phyloP scores from a whole-genome alignment of 2,888 invertebrate species.

The Neocrepidodera transversa region DNA sequence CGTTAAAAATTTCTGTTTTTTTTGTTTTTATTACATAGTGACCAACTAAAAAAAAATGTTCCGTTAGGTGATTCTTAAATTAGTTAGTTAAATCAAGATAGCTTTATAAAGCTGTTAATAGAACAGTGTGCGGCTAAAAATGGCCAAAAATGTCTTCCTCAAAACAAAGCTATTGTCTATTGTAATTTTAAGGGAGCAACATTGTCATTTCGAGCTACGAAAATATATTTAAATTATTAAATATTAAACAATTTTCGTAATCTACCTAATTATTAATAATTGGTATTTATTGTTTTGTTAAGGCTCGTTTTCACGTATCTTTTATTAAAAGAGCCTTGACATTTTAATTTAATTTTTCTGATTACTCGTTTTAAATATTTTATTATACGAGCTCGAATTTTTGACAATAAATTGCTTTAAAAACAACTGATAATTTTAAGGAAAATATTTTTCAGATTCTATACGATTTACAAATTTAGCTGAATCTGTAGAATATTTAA shows the following conservation, averaged over 20 bases:
- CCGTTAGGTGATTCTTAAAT: slow-evolving; percentile 24
- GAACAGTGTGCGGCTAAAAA: slow-evolving; percentile 56
- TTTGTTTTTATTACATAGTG: slow-evolving; percentile 11
- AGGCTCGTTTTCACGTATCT: too few relatives aligned
- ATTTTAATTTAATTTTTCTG: background rate
- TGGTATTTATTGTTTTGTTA: too few relatives aligned
- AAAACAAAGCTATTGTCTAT: slow-evolving; percentile 53
- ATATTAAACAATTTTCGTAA: too few relatives aligned
- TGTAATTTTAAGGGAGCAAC: slow-evolving; percentile 54
- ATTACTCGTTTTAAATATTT: background rate
- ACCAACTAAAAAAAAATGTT: slow-evolving; percentile 20
- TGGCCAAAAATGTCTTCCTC: slow-evolving; percentile 61
- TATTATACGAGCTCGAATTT: slow-evolving; percentile 57
- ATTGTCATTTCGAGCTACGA: slow-evolving; percentile 55
- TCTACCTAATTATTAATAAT: too few relatives aligned
- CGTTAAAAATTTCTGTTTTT: slow-evolving; percentile 6
- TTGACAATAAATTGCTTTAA: slow-evolving; percentile 61
- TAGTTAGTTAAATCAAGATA: slow-evolving; percentile 40
- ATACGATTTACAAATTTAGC: slow-evolving; percentile 17
- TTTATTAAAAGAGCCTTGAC: too few relatives aligned
- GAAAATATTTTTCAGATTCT: slow-evolving; percentile 31
- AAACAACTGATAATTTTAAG: slow-evolving; percentile 31
- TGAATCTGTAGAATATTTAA: slow-evolving; percentile 32
- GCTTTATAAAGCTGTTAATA: slow-evolving; percentile 55
- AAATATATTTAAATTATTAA: too few relatives aligned